A percentile compares a stretch with the other conserved stretches of the same genome.
Conservation (phyloP, 2,113 vertebrate genomes). For the Oryzias melastigma region DNA sequence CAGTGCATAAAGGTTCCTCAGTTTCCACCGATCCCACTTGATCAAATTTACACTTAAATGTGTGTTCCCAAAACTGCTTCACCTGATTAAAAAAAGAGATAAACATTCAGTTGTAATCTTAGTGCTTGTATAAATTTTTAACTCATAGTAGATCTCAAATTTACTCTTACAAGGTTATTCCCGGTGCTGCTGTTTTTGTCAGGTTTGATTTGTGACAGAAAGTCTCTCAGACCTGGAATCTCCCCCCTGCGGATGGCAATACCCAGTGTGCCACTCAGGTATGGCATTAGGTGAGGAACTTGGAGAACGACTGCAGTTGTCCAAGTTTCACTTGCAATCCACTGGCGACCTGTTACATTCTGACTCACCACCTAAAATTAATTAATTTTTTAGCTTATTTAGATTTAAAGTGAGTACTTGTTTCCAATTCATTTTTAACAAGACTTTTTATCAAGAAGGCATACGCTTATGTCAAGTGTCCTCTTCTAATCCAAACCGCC, state of each 20-base stretch:
- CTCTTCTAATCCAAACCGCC: neutral
- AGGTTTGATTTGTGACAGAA: conserved; percentile 55
- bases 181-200: conserved; percentile 15
- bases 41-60: conserved; percentile 21
- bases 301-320: conserved; percentile 54
- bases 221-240: conserved; percentile 63
- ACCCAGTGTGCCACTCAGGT: conserved; percentile 70
- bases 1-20: conserved; percentile 53
- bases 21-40: conserved; percentile 6
- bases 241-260: conserved; percentile 72
- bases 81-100: conserved; percentile 4
- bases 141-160: neutral
- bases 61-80: conserved; percentile 26
- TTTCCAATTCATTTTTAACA: neutral
- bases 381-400: neutral
- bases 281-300: conserved; percentile 44
- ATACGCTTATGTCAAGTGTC: neutral
- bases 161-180: conserved; percentile 55
- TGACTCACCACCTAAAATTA: conserved; percentile 26
- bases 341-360: conserved; percentile 62
- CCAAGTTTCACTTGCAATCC: conserved; percentile 77
- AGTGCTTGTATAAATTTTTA: neutral
- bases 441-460: neutral
- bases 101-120: neutral
- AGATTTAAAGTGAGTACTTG: neutral